These are phyloP conservation scores for Epizoanthus scotinus DNA, from an alignment of 92 coral and sea anemone genomes.

Conservation along the genomic window DNA sequence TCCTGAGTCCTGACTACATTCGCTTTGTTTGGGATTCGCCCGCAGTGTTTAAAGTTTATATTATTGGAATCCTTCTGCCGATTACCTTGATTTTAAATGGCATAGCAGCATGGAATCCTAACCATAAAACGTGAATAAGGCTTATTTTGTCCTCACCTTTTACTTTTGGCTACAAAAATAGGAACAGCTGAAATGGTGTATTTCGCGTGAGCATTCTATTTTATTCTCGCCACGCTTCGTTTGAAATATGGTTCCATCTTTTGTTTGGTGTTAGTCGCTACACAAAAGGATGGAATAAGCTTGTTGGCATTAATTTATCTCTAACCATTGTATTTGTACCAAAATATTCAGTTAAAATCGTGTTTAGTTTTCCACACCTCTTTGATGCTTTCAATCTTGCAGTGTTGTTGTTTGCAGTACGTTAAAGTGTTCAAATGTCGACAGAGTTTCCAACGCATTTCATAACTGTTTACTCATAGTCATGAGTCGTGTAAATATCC, in stretches of 20 bases:
- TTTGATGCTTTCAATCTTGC: not conserved
- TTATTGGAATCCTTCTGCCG: slow-evolving; percentile 27
- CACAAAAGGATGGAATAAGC: slow-evolving; percentile 39
- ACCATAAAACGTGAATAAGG: slow-evolving; percentile 27
- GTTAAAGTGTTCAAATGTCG: not conserved
- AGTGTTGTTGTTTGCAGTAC: not conserved
- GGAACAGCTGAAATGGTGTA: slow-evolving; percentile 11
- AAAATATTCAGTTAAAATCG: slow-evolving; percentile 28
- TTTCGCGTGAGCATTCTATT: slow-evolving; percentile 41
- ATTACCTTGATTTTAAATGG: slow-evolving; percentile 41
- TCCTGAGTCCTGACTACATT: not conserved
- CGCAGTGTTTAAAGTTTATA: slow-evolving; percentile 32
- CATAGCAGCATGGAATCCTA: slow-evolving; percentile 31
- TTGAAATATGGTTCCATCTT: slow-evolving; percentile 31
- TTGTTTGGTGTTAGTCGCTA: not conserved
- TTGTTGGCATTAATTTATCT: slow-evolving; percentile 31
- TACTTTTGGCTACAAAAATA: not conserved
- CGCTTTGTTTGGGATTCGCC: not conserved
- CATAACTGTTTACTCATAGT: slow-evolving; percentile 8
- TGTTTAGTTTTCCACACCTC: slow-evolving; percentile 8
- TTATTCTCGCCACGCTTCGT: slow-evolving; percentile 33
- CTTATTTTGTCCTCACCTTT: slow-evolving; percentile 19
- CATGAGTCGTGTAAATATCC: slow-evolving; percentile 36
- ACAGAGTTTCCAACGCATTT: slow-evolving; percentile 18
- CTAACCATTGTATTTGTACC: slow-evolving; percentile 25